Percentiles rank a stretch among this genome's conserved stretches.
These are phyloP conservation scores for Spodoptera frugiperda DNA, from an alignment of 1,140 invertebrate species.

Conservation along the genomic window DNA sequence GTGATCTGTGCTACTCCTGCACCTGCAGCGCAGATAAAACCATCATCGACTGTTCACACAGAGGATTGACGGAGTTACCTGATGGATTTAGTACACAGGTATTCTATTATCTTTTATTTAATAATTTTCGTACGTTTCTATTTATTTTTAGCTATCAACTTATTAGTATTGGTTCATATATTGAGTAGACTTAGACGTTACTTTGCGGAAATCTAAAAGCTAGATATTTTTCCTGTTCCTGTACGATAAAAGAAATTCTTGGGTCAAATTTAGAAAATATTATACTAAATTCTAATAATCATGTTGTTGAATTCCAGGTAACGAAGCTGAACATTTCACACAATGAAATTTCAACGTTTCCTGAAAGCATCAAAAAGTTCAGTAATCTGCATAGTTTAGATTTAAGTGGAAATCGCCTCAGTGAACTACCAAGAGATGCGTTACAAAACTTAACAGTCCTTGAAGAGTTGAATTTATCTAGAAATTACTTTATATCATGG, in stretches of 20 bases:
- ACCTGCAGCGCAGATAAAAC: conserved; percentile 69
- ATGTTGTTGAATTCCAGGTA: conserved; percentile 74
- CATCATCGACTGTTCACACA: conserved; percentile 71
- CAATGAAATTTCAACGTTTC: conserved; percentile 87
- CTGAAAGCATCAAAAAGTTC: conserved; percentile 73
- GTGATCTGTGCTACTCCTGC: conserved; percentile 71
- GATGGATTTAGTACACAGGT: conserved; percentile 69
- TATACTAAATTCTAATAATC: conserved; percentile 11
- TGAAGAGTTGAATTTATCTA: conserved; percentile 85
- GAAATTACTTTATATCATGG: conserved; percentile 87
- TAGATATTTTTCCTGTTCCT: too few relatives aligned
- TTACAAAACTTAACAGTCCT: conserved; percentile 85
- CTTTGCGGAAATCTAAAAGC: too few relatives aligned
- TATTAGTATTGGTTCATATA: too few relatives aligned
- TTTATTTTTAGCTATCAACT: too few relatives aligned
- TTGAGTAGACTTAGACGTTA: too few relatives aligned
- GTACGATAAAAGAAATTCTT: too few relatives aligned
- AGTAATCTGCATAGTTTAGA: conserved; percentile 85
- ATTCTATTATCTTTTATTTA: conserved; percentile 3
- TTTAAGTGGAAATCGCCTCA: conserved; percentile 86
- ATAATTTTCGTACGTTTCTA: background rate
- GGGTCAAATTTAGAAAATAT: background rate
- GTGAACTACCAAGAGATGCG: conserved; percentile 72
- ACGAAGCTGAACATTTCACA: conserved; percentile 87
- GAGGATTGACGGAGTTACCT: conserved; percentile 71